Evolutionary conservation across 1,140 invertebrate genomes (phyloP).

Genomic region (Potamilus streckersoni): DNA sequence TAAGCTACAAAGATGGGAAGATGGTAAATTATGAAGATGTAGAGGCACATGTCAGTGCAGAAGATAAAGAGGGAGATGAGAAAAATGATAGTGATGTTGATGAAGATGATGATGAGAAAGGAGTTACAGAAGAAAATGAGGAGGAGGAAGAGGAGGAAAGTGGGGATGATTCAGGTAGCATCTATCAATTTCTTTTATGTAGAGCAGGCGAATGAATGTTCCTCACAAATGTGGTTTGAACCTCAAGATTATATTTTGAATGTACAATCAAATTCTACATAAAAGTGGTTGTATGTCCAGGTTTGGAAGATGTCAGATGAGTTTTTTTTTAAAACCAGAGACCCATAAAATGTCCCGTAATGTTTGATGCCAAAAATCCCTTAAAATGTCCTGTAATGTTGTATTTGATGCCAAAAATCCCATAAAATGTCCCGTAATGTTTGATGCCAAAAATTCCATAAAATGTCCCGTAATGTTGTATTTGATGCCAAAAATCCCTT

Average conservation of each 20-base stretch:
- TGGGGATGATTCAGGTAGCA: conserved; percentile 25
- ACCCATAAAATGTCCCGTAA: too few species aligned
- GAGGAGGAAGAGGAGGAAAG: conserved; percentile 31
- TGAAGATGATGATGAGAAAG: conserved; percentile 34
- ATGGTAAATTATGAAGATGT: conserved; percentile 29
- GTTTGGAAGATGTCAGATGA: conserved; percentile 5
- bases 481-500: too few species aligned
- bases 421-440: too few species aligned
- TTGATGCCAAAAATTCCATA: too few species aligned
- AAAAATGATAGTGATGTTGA: conserved; percentile 45
- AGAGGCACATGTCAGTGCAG: conserved; percentile 50
- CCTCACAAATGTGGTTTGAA: neutral
- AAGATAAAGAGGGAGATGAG: conserved; percentile 55
- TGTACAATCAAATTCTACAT: neutral
- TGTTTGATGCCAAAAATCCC: too few species aligned
- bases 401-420: too few species aligned
- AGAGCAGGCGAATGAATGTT: neutral
- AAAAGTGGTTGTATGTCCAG: conserved; percentile 37
- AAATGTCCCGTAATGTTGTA: too few species aligned
- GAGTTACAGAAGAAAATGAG: conserved; percentile 33
- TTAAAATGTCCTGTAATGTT: too few species aligned
- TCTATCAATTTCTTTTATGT: neutral
- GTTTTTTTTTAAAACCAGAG: too few species aligned
- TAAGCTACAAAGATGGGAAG: conserved; percentile 45
- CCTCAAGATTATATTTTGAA: neutral